phyloP scores from a whole-genome alignment of 2,888 invertebrate genomes.

The Idaea dimidiata region DNA sequence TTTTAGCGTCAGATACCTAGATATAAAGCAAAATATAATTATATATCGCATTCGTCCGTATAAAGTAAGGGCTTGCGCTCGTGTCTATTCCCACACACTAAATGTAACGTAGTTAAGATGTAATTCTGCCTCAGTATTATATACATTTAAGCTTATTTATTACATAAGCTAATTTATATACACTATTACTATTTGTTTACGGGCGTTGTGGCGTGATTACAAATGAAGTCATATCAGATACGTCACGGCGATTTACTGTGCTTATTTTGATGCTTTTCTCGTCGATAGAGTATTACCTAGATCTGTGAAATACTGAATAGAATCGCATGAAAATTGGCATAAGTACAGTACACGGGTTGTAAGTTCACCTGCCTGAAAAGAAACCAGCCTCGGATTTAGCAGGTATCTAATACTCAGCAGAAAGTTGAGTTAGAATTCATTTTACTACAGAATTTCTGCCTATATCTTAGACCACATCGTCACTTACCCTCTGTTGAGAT shows the following conservation, averaged over 20 bases:
- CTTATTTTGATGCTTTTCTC: constrained; percentile 41
- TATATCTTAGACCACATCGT: no score
- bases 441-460: no score
- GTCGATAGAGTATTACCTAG: neutral
- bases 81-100: constrained; percentile 78
- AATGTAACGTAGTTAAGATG: constrained; percentile 80
- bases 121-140: constrained; percentile 82
- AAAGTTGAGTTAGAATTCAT: no score
- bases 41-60: constrained; percentile 81
- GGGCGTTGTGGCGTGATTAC: constrained; percentile 74
- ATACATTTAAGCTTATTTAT: constrained; percentile 81
- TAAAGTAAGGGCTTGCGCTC: constrained; percentile 80
- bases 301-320: neutral
- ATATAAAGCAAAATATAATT: constrained; percentile 80
- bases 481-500: neutral
- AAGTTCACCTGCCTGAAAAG: neutral
- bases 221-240: constrained; percentile 77
- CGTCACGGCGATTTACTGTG: constrained; percentile 56
- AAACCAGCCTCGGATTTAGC: neutral
- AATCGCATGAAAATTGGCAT: neutral
- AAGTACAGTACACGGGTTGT: neutral
- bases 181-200: constrained; percentile 76
- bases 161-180: constrained; percentile 80
- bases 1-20: constrained; percentile 81
- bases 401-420: no score